These are phyloP conservation scores for Poeciliopsis presidionis DNA, from an alignment of 2,797 vertebrate species.

Conservation along the genomic window DNA sequence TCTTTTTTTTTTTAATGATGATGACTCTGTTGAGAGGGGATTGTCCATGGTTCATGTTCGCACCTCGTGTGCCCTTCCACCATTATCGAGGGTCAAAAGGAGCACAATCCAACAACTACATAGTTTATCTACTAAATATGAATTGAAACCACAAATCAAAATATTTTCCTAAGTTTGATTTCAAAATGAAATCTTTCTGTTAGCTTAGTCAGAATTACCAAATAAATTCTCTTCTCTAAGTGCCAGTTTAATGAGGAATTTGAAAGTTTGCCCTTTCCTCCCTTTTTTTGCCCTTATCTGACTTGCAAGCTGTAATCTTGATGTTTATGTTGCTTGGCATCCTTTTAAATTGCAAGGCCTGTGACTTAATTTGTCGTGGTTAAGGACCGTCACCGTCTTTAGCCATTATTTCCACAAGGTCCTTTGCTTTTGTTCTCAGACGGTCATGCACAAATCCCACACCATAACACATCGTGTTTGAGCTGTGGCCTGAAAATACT, in stretches of 20 bases:
- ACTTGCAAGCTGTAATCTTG: background rate
- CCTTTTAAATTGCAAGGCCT: background rate
- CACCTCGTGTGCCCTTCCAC: conserved; percentile 21
- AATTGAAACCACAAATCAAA: background rate
- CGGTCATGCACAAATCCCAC: background rate
- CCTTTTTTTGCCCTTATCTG: background rate
- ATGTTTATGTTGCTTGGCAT: background rate
- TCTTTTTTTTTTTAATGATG: conserved; percentile 37
- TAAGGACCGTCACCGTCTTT: background rate
- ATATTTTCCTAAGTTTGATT: background rate
- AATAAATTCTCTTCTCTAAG: background rate
- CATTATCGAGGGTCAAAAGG: background rate
- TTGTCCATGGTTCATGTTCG: conserved; percentile 57
- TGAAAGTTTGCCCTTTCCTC: background rate
- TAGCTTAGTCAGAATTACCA: background rate
- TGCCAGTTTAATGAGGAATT: background rate
- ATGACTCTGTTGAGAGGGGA: conserved; percentile 51
- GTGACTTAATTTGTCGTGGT: background rate
- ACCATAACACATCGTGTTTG: background rate
- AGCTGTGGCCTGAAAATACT: background rate
- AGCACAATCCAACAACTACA: background rate
- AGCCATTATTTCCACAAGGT: background rate
- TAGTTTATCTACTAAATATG: background rate
- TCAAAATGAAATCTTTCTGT: background rate
- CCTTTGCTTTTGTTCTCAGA: background rate